Evolutionary conservation across 53 echinoderm and acorn worm species (phyloP).

Genomic region (Arbacia lixula): DNA sequence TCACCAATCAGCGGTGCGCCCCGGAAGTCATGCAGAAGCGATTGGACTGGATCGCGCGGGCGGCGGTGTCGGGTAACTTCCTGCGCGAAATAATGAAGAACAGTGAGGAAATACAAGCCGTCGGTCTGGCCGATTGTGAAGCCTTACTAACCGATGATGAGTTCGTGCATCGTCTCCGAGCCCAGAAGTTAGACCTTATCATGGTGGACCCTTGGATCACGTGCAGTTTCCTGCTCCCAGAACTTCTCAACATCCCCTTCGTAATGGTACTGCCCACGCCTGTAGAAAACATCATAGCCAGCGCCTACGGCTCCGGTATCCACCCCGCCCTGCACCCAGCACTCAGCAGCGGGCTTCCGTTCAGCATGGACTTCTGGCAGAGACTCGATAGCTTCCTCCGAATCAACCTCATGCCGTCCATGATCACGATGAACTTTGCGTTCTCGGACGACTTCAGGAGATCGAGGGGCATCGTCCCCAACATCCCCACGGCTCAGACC

Average conservation of each 20-base stretch:
- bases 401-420: not conserved
- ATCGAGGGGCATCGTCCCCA: not conserved
- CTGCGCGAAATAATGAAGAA: conserved; percentile 4
- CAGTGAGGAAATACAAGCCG: not conserved
- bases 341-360: not conserved
- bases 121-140: conserved; percentile 21
- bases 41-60: conserved; percentile 16
- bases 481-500: not conserved
- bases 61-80: conserved; percentile 40
- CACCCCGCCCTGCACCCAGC: conserved; percentile 27
- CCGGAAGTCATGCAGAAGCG: not conserved
- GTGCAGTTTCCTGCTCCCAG: conserved; percentile 8
- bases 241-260: not conserved
- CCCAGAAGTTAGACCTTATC: not conserved
- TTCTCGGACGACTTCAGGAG: not conserved
- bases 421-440: not conserved
- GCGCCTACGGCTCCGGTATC: conserved; percentile 1
- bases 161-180: conserved; percentile 1
- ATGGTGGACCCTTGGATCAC: conserved; percentile 17
- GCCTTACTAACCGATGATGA: conserved; percentile 6
- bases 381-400: not conserved
- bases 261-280: not conserved
- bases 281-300: not conserved
- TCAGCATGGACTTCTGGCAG: conserved; percentile 16
- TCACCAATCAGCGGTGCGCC: not conserved